Percentiles rank a stretch among this genome's conserved stretches.
phyloP scores from a whole-genome alignment of 2,797 vertebrate genomes.

The Nannoperca obscura region DNA sequence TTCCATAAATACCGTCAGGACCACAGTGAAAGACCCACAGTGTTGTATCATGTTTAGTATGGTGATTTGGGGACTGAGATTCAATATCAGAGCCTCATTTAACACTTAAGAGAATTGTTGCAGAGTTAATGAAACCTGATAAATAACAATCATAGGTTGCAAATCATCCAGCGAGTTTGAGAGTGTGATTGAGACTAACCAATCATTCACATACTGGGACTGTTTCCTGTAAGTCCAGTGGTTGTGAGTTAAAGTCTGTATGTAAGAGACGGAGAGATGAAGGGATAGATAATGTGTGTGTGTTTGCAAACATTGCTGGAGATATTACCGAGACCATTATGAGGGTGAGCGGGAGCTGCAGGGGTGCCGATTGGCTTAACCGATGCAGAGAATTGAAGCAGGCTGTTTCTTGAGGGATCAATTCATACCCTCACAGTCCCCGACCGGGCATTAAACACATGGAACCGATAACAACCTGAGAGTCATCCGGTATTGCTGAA shows the following conservation, averaged over 20 bases:
- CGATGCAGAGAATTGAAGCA: constrained; percentile 56
- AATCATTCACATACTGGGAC: not conserved
- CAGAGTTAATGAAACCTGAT: constrained; percentile 22
- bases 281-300: constrained; percentile 11
- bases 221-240: constrained; percentile 29
- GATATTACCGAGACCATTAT: constrained; percentile 52
- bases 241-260: constrained; percentile 14
- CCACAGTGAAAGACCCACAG: constrained; percentile 35
- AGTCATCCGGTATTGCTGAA: constrained; percentile 41
- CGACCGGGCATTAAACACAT: constrained; percentile 76
- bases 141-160: constrained; percentile 27
- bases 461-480: constrained; percentile 78
- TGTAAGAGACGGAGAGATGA: constrained; percentile 30
- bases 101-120: constrained; percentile 11
- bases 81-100: constrained; percentile 23
- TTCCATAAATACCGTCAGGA: constrained; percentile 57
- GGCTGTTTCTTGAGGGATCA: constrained; percentile 77
- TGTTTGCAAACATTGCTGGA: constrained; percentile 57
- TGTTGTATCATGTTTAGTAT: not conserved
- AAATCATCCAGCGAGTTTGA: constrained; percentile 17
- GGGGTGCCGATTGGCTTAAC: constrained; percentile 66
- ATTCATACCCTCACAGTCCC: constrained; percentile 68
- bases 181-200: not conserved
- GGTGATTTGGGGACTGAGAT: constrained; percentile 30
- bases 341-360: constrained; percentile 53